Base-by-base conservation (phyloP, 2,113 vertebrate genomes). In the Etheostoma cragini region DNA sequence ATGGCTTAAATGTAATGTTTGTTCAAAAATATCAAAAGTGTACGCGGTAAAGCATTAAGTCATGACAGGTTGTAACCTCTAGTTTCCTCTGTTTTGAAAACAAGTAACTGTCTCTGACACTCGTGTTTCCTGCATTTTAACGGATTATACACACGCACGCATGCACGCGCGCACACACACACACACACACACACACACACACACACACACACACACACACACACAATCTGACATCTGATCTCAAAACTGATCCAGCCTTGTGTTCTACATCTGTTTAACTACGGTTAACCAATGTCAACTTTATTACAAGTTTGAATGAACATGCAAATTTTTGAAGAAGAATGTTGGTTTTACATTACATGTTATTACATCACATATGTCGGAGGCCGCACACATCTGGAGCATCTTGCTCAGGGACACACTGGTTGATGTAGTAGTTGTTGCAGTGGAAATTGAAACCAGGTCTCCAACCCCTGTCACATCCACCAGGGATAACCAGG, bases 31-130 rank as follows among this genome's bases (percentile, higher is more conserved):
- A 35, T 35, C 35, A 35, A 35, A 8, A 1, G 7, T 5, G 7
- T 35, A 35, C 7, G 7, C 35, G 1, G 1, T 35, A 8, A 35
- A 35, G 35, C 35, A 8, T 35, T 35, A 35, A 35, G 8, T 78
- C 53, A 66, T 76, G 83, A 90, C 64, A 85, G 64, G 35, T 63
- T 22, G 13, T 63, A 75, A 86, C 81, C 62, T 85, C 76, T 22
- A 78, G 76, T 82, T 92, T 92, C 89, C 90, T 81, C n/a, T 77
- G 72, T 89, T 92, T 91, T 89, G 46, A 88, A 85, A 88, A 90
- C 84, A 89, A 87, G 64, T 76, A 92, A 88, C 90, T 45, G 86
- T 79, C 85, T 80, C 60, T 83, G 56, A 82, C 72, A 53, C 63
- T 87, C 72, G 60, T 68, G 69, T 85, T 91, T 93, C 89, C 93